These are phyloP conservation scores for Teleogryllus occipitalis DNA, from an alignment of 1,140 invertebrate genomes.

Conservation along the genomic window DNA sequence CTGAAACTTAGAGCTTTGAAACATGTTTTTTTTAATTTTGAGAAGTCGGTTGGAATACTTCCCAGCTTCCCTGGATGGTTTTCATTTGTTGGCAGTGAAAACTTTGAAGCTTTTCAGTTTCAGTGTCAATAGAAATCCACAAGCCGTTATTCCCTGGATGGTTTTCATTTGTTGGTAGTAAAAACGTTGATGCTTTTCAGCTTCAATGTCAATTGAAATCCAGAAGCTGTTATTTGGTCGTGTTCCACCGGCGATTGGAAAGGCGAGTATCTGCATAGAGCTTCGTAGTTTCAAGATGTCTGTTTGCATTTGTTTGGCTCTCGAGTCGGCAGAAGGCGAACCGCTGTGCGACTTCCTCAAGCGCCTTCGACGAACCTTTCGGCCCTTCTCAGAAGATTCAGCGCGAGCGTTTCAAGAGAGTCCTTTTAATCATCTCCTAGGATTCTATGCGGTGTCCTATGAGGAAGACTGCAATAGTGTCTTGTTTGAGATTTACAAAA, in stretches of 20 bases:
- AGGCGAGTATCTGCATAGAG: background rate
- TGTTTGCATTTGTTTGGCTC: background rate
- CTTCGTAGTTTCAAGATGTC: background rate
- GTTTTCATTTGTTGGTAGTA: too few relatives aligned
- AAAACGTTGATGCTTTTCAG: too few relatives aligned
- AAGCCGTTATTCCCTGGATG: background rate
- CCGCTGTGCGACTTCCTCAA: too few relatives aligned
- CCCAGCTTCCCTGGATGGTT: too few relatives aligned
- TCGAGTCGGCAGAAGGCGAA: too few relatives aligned
- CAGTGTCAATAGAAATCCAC: background rate
- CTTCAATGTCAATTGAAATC: background rate
- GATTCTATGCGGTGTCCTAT: background rate
- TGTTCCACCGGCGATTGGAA: background rate
- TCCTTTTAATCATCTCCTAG: background rate
- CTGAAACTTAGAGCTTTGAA: too few relatives aligned
- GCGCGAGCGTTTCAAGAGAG: background rate
- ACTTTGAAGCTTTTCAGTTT: too few relatives aligned
- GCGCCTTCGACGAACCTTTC: too few relatives aligned
- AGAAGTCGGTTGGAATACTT: too few relatives aligned
- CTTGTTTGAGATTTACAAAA: too few relatives aligned
- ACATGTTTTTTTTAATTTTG: too few relatives aligned
- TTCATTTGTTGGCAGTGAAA: too few relatives aligned
- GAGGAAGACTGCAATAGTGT: background rate
- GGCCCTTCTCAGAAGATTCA: background rate
- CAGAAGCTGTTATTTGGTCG: background rate